A percentile compares a stretch with the other conserved stretches of the same genome.
Evolutionary conservation across 92 coral and sea anemone genomes (phyloP).

Genomic region (Pocillopora meandrina): DNA sequence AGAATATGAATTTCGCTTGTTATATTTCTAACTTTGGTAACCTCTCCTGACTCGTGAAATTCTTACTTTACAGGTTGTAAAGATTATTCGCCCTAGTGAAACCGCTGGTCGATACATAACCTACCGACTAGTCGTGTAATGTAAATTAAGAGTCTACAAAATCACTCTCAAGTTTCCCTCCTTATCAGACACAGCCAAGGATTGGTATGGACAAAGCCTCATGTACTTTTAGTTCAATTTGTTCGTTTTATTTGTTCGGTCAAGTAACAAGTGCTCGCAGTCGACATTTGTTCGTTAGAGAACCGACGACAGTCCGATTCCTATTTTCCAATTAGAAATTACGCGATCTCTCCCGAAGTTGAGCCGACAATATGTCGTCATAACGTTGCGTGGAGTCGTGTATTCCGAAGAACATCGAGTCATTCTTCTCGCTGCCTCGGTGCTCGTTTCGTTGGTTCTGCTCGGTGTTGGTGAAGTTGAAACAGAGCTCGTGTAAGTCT

Average conservation of each 20-base stretch:
- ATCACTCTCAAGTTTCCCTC: neutral
- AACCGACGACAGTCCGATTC: neutral
- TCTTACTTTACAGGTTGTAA: constrained; percentile 67
- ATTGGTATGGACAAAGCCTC: neutral
- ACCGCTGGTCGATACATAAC: constrained; percentile 99
- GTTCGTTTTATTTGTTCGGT: neutral
- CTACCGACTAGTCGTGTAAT: constrained; percentile 94
- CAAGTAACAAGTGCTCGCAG: neutral
- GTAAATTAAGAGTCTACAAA: neutral
- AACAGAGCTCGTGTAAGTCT: too few relatives aligned
- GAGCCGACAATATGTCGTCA: neutral
- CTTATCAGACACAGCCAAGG: neutral
- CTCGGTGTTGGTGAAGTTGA: neutral
- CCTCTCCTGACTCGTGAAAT: too few relatives aligned
- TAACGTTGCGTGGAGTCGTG: neutral
- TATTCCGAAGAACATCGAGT: neutral
- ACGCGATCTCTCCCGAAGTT: neutral
- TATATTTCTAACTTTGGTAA: too few relatives aligned
- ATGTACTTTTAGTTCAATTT: neutral
- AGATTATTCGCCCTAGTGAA: constrained; percentile 96
- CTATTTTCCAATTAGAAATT: neutral
- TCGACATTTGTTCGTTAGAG: neutral
- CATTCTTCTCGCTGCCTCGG: neutral
- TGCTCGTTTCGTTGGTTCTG: neutral
- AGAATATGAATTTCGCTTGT: too few relatives aligned